Conservation (phyloP, 2,888 invertebrate genomes). For the Leuctra nigra region DNA sequence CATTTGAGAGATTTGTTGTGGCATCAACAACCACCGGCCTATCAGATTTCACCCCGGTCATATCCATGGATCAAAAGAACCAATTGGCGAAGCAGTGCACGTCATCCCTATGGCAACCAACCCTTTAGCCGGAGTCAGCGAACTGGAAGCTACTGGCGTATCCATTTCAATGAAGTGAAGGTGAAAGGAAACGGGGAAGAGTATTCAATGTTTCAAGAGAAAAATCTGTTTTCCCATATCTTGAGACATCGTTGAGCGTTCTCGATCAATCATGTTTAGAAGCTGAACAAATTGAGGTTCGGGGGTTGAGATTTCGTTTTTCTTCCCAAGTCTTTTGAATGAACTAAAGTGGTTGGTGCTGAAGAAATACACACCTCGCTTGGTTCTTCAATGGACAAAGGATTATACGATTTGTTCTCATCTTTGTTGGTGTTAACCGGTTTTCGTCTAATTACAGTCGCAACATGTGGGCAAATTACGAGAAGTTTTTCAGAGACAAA, state of each 20-base stretch:
- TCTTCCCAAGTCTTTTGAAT: too few species aligned
- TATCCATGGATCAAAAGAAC: conserved; percentile 2
- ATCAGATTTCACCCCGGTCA: background rate
- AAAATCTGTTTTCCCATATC: conserved; percentile 9
- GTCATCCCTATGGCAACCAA: background rate
- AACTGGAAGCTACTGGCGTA: background rate
- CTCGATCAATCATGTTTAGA: conserved; percentile 1
- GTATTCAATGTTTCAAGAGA: conserved; percentile 1
- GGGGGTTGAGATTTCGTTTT: too few species aligned
- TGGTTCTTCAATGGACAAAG: too few species aligned
- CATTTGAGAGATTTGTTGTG: background rate
- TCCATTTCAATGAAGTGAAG: conserved; percentile 11
- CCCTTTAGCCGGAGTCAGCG: background rate
- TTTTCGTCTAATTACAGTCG: too few species aligned
- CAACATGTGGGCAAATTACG: too few species aligned
- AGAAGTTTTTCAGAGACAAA: too few species aligned
- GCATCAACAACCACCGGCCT: background rate
- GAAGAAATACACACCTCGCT: too few species aligned
- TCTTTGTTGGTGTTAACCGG: too few species aligned
- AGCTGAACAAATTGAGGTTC: background rate
- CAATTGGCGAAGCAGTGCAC: conserved; percentile 1
- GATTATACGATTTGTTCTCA: too few species aligned
- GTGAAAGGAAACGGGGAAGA: background rate
- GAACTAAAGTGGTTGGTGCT: too few species aligned
- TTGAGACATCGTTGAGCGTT: conserved; percentile 1